Evolutionary conservation across 2,888 invertebrate species (phyloP).

Genomic region (Ethmia dodecea): DNA sequence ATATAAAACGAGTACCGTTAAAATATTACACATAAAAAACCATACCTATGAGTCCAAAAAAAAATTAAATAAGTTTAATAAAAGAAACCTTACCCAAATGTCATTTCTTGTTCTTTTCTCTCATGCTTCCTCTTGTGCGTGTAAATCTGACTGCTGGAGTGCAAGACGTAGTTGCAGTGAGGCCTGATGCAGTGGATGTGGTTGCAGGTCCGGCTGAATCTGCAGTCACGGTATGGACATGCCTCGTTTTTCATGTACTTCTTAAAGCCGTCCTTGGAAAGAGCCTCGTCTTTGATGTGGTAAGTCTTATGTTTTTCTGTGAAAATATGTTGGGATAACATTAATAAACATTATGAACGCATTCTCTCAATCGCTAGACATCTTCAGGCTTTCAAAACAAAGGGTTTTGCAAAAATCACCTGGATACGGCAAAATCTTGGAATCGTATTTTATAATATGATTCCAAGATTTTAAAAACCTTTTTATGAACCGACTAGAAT

Average conservation of each 20-base stretch:
- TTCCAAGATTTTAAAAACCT: too few species aligned
- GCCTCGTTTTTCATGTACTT: slow-evolving; percentile 98
- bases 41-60: too few species aligned
- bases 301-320: slow-evolving; percentile 99
- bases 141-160: slow-evolving; percentile 97
- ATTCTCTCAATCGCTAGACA: too few species aligned
- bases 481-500: too few species aligned
- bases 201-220: slow-evolving; percentile 96
- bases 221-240: slow-evolving; percentile 94
- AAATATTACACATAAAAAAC: too few species aligned
- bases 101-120: slow-evolving; percentile 93
- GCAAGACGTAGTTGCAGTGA: slow-evolving; percentile 96
- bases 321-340: background rate
- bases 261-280: slow-evolving; percentile 97
- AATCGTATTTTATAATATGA: too few species aligned
- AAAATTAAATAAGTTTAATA: too few species aligned
- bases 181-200: slow-evolving; percentile 98
- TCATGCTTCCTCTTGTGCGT: slow-evolving; percentile 99
- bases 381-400: too few species aligned
- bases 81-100: slow-evolving; percentile 88
- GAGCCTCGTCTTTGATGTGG: slow-evolving; percentile 97
- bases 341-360: too few species aligned
- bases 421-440: too few species aligned
- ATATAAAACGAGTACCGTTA: too few species aligned
- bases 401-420: too few species aligned